Base-by-base conservation (phyloP, 1,140 invertebrate species). In the Popillia japonica region DNA sequence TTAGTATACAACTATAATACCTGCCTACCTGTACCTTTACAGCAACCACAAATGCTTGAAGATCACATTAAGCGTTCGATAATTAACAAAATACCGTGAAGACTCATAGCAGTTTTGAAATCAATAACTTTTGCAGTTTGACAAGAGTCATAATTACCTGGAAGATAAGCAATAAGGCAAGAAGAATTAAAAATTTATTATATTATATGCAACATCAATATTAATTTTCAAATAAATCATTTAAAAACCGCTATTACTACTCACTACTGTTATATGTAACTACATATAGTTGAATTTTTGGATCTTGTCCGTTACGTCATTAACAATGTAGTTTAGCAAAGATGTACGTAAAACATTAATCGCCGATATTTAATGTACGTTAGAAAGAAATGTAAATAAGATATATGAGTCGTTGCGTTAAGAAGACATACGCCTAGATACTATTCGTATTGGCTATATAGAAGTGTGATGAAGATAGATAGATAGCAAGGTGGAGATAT, bases 81-180 rank as follows among this genome's bases (percentile, higher is more conserved):
- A 68, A 68, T 68, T 68, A 68, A 68, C 61, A 34, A 23, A 68
- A 68, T 68, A 23, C 61, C 27, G 22, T 68, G 11, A 68, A 68
- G 17, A 7, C 61, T 27, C 10, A 68, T 34, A 23, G 61, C 11
- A 22, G 22, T 20, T 68, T 68, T 68, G 61, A 27, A 48, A 68
- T 68, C 61, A 34, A 68, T 68, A 27, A 68, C 61, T 68, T 55
- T n/a, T 55, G 48, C 14, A 17, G 48, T 55, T 55, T 55, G 3
- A n/a, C 14, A 55, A 55, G 6, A 55, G 6, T 55, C 48, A 34
- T 34, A 34, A 34, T 34, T 34, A 34, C 27, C 4, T 34, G 4
- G 27, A 4, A 34, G 27, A 34, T 34, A 34, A 4, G 27, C 27
- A 17, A n/a, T 55, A 17, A 14, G 48, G 14, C n/a, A 55, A 55